Conservation (phyloP, 2,888 invertebrate genomes). For the Cryptophagus acutangulus region DNA sequence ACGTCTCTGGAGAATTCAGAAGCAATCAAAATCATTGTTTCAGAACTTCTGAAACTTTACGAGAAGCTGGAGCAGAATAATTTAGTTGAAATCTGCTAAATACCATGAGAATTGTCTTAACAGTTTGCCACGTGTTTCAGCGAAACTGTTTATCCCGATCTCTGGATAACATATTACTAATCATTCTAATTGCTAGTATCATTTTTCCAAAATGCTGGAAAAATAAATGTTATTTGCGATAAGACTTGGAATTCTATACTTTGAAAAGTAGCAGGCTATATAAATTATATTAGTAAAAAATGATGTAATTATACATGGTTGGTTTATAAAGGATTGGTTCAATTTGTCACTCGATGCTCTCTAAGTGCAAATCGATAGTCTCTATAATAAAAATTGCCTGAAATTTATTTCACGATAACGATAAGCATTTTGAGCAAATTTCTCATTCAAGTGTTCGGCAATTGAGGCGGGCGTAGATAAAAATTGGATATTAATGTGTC, state of each 20-base stretch:
- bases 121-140: constrained; percentile 33
- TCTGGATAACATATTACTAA: too few relatives aligned
- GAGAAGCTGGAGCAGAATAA: constrained; percentile 36
- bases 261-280: constrained; percentile 10
- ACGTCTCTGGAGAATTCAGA: constrained; percentile 34
- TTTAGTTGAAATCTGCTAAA: constrained; percentile 42
- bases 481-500: neutral
- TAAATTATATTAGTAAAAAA: constrained; percentile 25
- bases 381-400: constrained; percentile 31
- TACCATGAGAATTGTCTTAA: constrained; percentile 41
- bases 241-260: too few relatives aligned
- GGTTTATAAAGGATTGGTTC: constrained; percentile 24
- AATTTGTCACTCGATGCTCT: constrained; percentile 28
- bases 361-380: constrained; percentile 32
- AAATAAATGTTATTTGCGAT: too few relatives aligned
- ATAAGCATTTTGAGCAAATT: constrained; percentile 11
- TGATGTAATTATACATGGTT: constrained; percentile 29
- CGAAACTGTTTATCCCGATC: too few relatives aligned
- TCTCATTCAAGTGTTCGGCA: neutral
- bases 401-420: constrained; percentile 31
- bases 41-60: constrained; percentile 36
- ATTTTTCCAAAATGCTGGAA: too few relatives aligned
- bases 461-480: neutral
- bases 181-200: too few relatives aligned
- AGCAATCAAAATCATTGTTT: constrained; percentile 44